A percentile compares a stretch with the other conserved stretches of the same genome.
phyloP scores from a whole-genome alignment of 2,797 vertebrate genomes.

The Gallinago stenura region DNA sequence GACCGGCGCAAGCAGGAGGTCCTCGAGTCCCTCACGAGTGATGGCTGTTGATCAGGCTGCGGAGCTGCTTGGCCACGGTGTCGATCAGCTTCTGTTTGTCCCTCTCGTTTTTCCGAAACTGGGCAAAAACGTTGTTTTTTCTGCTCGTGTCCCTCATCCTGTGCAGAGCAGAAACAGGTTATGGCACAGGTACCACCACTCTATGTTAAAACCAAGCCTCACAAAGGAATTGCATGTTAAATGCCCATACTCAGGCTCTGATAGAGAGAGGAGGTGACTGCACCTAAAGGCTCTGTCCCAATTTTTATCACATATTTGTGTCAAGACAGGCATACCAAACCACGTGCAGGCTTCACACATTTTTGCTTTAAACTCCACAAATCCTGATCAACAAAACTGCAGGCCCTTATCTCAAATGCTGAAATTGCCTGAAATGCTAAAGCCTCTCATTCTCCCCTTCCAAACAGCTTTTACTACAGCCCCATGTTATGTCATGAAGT shows the following conservation, averaged over 20 bases:
- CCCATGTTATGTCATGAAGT: rapidly evolving
- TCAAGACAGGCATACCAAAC: not conserved
- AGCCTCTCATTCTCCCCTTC: not conserved
- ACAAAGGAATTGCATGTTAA: rapidly evolving
- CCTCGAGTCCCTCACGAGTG: conserved; percentile 79
- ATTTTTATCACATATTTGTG: rapidly evolving
- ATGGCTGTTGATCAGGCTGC: conserved; percentile 90
- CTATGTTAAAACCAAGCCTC: not conserved
- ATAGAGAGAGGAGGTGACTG: not conserved
- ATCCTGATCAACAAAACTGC: rapidly evolving
- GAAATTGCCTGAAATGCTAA: not conserved
- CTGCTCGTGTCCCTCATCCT: conserved; percentile 95
- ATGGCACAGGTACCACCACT: not conserved
- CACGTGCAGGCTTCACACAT: rapidly evolving
- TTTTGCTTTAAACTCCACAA: not conserved
- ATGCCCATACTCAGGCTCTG: not conserved
- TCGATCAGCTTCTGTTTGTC: conserved; percentile 97
- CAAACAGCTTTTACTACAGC: not conserved
- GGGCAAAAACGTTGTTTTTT: conserved; percentile 94
- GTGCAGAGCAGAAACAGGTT: not conserved
- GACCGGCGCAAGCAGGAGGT: not conserved
- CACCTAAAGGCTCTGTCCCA: not conserved
- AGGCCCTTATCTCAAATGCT: not conserved
- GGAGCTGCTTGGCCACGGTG: conserved; percentile 93
- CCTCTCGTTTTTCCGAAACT: conserved; percentile 93